Percentiles rank a stretch among this genome's conserved stretches.
phyloP scores from a whole-genome alignment of 1,140 invertebrate genomes.

The Heliconius nattereri region DNA sequence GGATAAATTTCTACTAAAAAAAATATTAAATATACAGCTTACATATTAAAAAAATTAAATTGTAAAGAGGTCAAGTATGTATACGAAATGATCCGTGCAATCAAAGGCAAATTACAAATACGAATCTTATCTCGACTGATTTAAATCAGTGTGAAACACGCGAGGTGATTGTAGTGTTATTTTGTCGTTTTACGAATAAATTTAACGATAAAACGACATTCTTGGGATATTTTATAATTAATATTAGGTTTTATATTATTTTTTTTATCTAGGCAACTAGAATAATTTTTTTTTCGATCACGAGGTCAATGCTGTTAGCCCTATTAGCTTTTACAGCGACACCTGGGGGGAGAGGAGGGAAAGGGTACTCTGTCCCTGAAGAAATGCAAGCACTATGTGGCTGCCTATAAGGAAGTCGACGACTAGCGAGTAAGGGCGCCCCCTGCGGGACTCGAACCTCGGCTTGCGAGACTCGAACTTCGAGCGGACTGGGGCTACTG shows the following conservation, averaged over 20 bases:
- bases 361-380: too few relatives aligned
- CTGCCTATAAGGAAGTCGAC: too few relatives aligned
- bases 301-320: too few relatives aligned
- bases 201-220: not conserved
- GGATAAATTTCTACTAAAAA: not conserved
- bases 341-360: too few relatives aligned
- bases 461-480: too few relatives aligned
- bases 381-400: too few relatives aligned
- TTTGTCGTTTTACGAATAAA: not conserved
- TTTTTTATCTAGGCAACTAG: too few relatives aligned
- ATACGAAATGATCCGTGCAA: slow-evolving; percentile 3
- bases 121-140: not conserved
- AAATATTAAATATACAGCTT: not conserved
- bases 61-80: slow-evolving; percentile 6
- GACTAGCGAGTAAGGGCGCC: too few relatives aligned
- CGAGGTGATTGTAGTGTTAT: not conserved
- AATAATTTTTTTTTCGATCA: too few relatives aligned
- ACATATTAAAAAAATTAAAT: not conserved
- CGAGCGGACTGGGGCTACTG: too few relatives aligned
- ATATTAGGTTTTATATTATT: not conserved
- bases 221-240: not conserved
- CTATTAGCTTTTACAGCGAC: too few relatives aligned
- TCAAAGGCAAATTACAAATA: not conserved
- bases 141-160: not conserved
- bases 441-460: too few relatives aligned